Evolutionary conservation across 1,140 invertebrate genomes (phyloP).

Genomic region (Diachasma alloeum): DNA sequence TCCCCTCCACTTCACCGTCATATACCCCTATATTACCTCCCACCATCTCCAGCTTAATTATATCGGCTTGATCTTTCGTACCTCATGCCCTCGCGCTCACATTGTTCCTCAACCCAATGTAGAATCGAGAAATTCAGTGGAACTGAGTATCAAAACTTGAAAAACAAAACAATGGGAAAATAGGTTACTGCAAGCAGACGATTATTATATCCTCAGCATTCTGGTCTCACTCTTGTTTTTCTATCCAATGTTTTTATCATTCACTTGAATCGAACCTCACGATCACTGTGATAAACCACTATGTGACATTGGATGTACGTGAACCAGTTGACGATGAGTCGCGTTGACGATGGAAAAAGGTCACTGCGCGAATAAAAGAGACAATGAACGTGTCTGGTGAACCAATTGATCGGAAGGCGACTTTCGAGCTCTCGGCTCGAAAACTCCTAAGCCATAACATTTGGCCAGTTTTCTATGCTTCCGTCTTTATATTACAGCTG

Average conservation of each 20-base stretch:
- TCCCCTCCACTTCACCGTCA: background rate
- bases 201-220: too few species aligned
- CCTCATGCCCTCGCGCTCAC: background rate
- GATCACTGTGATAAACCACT: conserved; percentile 12
- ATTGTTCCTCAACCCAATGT: too few species aligned
- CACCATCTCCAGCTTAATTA: conserved; percentile 39
- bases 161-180: too few species aligned
- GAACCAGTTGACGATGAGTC: conserved; percentile 34
- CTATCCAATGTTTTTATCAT: background rate
- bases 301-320: conserved; percentile 27
- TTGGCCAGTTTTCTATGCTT: background rate
- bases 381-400: conserved; percentile 56
- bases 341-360: conserved; percentile 36
- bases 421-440: background rate
- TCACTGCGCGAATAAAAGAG: conserved; percentile 37
- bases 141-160: too few species aligned
- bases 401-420: conserved; percentile 38
- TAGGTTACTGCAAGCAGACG: too few species aligned
- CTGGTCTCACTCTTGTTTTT: background rate
- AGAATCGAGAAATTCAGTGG: background rate
- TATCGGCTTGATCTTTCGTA: conserved; percentile 19
- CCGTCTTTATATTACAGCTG: too few species aligned
- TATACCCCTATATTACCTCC: background rate
- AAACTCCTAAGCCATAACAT: background rate
- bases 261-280: background rate